phyloP scores from a whole-genome alignment of 1,140 invertebrate species.

The Drosophila athabasca region DNA sequence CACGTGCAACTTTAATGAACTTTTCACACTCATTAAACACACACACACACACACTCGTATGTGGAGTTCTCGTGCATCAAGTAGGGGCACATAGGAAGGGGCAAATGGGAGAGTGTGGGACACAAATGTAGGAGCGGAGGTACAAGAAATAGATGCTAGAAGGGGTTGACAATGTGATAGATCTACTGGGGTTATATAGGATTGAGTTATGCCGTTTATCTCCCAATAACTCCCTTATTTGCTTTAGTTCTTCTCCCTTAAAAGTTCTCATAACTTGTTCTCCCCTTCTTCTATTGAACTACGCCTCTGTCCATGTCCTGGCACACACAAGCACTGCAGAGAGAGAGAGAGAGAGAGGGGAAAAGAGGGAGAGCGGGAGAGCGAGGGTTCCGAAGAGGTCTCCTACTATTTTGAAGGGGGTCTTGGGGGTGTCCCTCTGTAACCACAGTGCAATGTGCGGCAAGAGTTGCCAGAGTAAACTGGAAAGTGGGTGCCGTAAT shows the following conservation, averaged over 20 bases:
- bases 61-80: not conserved
- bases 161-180: too few species aligned
- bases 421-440: conserved; percentile 9
- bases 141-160: too few species aligned
- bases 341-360: not conserved
- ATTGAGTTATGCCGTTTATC: too few species aligned
- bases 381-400: conserved; percentile 1
- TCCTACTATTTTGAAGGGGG: conserved; percentile 12
- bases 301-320: too few species aligned
- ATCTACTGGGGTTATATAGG: too few species aligned
- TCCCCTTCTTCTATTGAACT: too few species aligned
- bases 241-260: too few species aligned
- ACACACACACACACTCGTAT: conserved; percentile 27
- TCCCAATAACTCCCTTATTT: too few species aligned
- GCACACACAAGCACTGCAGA: too few species aligned
- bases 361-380: not conserved
- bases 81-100: conserved; percentile 2
- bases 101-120: too few species aligned
- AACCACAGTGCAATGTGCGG: conserved; percentile 30
- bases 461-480: not conserved
- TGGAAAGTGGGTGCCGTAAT: not conserved
- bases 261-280: too few species aligned
- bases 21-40: conserved; percentile 76
- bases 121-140: too few species aligned
- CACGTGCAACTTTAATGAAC: conserved; percentile 79